These are phyloP conservation scores for Branchellion lobata DNA, from an alignment of 2,888 invertebrate genomes.

Conservation along the genomic window DNA sequence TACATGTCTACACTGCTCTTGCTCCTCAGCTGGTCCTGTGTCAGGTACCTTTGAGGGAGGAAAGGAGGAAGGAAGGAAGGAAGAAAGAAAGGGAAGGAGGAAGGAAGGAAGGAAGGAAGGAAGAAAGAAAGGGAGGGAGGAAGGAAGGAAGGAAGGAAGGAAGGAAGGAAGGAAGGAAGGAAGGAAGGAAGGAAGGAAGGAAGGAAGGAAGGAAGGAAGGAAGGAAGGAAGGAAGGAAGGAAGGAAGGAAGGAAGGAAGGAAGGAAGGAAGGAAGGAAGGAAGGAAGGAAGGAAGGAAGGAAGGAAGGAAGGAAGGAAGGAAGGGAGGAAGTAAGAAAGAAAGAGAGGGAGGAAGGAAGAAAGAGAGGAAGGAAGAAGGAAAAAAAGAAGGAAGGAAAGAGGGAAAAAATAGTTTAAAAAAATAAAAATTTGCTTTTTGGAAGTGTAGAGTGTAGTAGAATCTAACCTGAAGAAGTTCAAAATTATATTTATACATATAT, in stretches of 20 bases:
- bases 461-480: too few relatives aligned
- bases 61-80: too few relatives aligned
- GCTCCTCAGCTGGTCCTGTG: constrained; percentile 68
- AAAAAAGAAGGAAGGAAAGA: neutral
- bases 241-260: constrained; percentile 13
- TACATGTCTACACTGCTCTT: constrained; percentile 69
- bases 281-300: constrained; percentile 21
- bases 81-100: too few relatives aligned
- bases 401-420: too few relatives aligned
- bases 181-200: neutral
- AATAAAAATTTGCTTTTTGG: too few relatives aligned
- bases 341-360: too few relatives aligned
- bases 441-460: too few relatives aligned
- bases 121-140: neutral
- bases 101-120: too few relatives aligned
- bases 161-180: neutral
- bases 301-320: constrained; percentile 17
- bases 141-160: neutral
- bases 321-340: neutral
- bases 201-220: constrained; percentile 2
- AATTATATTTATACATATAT: too few relatives aligned
- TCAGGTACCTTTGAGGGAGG: constrained; percentile 66
- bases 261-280: constrained; percentile 15
- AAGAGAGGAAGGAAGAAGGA: too few relatives aligned
- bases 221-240: constrained; percentile 12